Base-by-base conservation (phyloP, 2,797 vertebrate genomes). In the Knipowitschia caucasica region DNA sequence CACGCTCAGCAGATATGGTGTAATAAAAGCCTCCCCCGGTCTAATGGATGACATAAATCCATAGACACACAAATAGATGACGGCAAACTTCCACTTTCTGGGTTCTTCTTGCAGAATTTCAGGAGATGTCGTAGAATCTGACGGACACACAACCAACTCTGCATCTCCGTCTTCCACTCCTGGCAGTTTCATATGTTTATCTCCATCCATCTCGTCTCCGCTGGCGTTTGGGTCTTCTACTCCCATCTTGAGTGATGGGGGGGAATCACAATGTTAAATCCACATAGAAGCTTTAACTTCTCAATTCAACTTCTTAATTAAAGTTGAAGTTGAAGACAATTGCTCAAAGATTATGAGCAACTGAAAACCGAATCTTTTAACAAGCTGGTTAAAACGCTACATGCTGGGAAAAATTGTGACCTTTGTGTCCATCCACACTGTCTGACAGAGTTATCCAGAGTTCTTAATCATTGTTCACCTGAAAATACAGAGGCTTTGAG, bases 11-110 rank as follows among this genome's bases (percentile, higher is more conserved):
- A 99, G 89, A 51, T 90, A 89, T 0, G 97, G 97, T 0, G 95
- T 98, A 49, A 99, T 94, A 80, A 99, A 99, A 23, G 95, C 89
- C 69, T 99, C 97, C 3, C 94, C 95, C 0, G 96, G 97, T 29
- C 92, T 92, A 38, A 99, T 76, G 52, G 96, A 94, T 0, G 84
- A 64, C 93, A 98, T 91, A 73, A 99, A 99, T 38, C 97, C 96
- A 0, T 92, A 99, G 72, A 96, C 90, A 59, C 96, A 99, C 55
- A 99, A 83, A 68, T 88, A 97, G 42, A 86, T 69, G 12, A 97
- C 92, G 0, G 94, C 86, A 51, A 84, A 84, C 14, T 84, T 89
- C 93, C 92, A 94, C 17, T 70, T 79, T 17, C 49, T 51, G 34
- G 61, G 47, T 29, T 67, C 57, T 30, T 53, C 54, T 0, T 45